These are phyloP conservation scores for Diglossa cyanea DNA, from an alignment of 2,797 vertebrate species.

Conservation along the genomic window DNA sequence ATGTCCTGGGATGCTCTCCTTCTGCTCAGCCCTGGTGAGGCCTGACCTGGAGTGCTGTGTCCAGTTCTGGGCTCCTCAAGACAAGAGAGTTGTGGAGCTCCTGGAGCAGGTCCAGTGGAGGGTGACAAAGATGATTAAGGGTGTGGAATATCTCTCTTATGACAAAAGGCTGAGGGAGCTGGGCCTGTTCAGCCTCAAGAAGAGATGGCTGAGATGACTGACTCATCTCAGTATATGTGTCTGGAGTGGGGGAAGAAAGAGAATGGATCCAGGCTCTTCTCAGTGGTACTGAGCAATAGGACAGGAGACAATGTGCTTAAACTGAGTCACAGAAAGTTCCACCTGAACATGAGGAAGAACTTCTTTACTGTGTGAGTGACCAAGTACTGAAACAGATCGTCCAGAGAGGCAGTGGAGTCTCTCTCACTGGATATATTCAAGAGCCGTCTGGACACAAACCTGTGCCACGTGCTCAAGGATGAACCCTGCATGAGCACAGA, in stretches of 20 bases:
- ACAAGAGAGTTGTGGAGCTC: accelerated
- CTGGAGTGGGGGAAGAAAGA: neutral
- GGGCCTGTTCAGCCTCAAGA: neutral
- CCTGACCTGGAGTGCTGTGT: neutral
- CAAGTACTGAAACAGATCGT: neutral
- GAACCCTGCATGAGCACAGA: neutral
- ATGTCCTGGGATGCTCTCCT: neutral
- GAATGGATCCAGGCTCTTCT: neutral
- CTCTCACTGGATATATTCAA: neutral
- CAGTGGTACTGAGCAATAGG: neutral
- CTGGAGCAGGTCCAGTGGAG: neutral
- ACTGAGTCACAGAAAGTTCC: neutral
- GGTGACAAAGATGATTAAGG: neutral
- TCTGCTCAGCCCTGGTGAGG: neutral
- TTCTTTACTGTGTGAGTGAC: neutral
- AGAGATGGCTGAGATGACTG: neutral
- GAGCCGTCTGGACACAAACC: neutral
- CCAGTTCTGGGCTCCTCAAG: neutral
- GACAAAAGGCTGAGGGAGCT: neutral
- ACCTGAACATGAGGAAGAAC: neutral
- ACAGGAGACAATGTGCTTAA: neutral
- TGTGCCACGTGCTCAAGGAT: neutral
- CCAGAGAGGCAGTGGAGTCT: neutral
- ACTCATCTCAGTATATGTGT: neutral
- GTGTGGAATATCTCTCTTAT: neutral